Conservation (phyloP, 2,113 vertebrate species). For the Labrus mixtus region DNA sequence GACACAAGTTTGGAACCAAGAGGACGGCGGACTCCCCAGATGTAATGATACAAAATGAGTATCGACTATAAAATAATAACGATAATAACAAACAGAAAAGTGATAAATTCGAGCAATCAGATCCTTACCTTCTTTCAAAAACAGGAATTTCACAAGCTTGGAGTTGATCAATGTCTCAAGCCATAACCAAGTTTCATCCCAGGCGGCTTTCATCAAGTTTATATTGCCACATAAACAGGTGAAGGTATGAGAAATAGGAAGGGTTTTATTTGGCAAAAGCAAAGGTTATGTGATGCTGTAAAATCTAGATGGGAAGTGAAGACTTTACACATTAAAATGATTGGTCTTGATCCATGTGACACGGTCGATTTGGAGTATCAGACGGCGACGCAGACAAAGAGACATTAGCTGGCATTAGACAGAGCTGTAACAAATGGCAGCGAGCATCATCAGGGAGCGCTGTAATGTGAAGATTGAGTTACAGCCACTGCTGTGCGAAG, state of each 20-base stretch:
- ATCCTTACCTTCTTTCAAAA: no score
- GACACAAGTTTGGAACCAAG: neutral
- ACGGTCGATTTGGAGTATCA: neutral
- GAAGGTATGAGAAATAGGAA: neutral
- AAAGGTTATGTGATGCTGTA: neutral
- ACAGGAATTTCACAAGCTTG: neutral
- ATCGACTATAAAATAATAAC: neutral
- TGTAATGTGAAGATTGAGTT: slow-evolving; percentile 65
- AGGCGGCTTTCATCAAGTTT: neutral
- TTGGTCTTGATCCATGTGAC: slow-evolving; percentile 2
- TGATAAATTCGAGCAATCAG: neutral
- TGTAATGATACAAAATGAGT: slow-evolving; percentile 13
- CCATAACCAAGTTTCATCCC: neutral
- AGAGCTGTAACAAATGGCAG: slow-evolving; percentile 54
- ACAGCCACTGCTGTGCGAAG: slow-evolving; percentile 58
- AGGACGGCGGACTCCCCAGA: neutral
- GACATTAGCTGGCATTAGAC: slow-evolving; percentile 45
- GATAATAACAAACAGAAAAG: slow-evolving; percentile 1
- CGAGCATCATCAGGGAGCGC: slow-evolving; percentile 30
- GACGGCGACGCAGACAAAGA: slow-evolving; percentile 17
- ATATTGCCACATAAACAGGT: neutral
- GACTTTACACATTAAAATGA: neutral
- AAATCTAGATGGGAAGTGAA: neutral
- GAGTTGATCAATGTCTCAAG: neutral
- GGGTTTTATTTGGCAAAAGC: neutral